Percentiles rank a stretch among this genome's conserved stretches.
phyloP scores from a whole-genome alignment of 2,797 vertebrate genomes.

The Liparis tanakae region DNA sequence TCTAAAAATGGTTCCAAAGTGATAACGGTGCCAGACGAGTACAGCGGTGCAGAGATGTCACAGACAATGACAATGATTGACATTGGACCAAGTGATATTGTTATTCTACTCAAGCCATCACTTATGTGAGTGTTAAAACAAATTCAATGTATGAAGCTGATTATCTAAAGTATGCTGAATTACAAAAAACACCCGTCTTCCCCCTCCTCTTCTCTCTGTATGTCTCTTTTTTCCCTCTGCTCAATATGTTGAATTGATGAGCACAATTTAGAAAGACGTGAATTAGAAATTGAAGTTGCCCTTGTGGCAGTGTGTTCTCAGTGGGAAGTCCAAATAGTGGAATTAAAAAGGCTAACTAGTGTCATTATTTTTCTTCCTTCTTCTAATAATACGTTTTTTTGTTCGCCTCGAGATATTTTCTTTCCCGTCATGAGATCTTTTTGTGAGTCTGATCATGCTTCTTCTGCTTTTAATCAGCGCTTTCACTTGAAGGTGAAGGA shows the following conservation, averaged over 20 bases:
- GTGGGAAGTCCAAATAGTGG: conserved; percentile 50
- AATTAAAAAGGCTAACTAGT: conserved; percentile 61
- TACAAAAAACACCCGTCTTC: conserved; percentile 8
- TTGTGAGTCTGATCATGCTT: conserved; percentile 16
- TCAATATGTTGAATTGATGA: conserved; percentile 51
- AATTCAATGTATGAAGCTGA: background rate
- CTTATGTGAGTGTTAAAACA: background rate
- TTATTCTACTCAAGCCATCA: conserved; percentile 1
- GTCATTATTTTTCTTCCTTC: conserved; percentile 56
- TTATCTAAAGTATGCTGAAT: conserved; percentile 24
- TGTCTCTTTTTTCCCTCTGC: conserved; percentile 21
- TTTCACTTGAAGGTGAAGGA: conserved; percentile 14
- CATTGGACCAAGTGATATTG: conserved; percentile 69
- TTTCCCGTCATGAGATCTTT: conserved; percentile 18
- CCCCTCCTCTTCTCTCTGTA: background rate
- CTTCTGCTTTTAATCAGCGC: conserved; percentile 14
- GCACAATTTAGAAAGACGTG: conserved; percentile 60
- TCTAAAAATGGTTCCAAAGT: conserved; percentile 89
- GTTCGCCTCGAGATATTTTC: conserved; percentile 17
- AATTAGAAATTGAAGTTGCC: conserved; percentile 72
- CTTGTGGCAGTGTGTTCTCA: conserved; percentile 52
- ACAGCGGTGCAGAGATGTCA: conserved; percentile 76
- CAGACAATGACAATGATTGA: conserved; percentile 74
- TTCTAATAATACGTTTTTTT: conserved; percentile 40
- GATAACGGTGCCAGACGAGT: conserved; percentile 83